Conservation (phyloP, 2,113 vertebrate species). For the Onychostruthus taczanowskii region DNA sequence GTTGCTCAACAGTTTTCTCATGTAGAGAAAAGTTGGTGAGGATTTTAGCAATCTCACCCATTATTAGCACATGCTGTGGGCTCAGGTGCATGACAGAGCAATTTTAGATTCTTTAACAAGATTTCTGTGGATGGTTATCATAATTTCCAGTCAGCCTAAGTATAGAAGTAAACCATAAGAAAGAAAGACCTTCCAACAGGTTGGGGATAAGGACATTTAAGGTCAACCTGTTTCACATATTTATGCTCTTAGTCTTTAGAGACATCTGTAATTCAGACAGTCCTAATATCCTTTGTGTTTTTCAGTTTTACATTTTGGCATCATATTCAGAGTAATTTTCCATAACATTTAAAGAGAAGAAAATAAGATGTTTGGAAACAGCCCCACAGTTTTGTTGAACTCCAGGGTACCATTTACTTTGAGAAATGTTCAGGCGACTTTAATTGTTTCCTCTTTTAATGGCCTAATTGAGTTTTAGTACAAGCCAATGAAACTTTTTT, state of each 20-base stretch:
- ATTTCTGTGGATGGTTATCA: background rate
- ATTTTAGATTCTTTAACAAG: background rate
- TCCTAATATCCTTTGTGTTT: slow-evolving; percentile 68
- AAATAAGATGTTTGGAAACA: slow-evolving; percentile 55
- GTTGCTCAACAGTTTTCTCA: background rate
- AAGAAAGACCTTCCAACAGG: background rate
- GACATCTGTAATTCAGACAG: slow-evolving; percentile 73
- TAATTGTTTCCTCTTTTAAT: slow-evolving; percentile 59
- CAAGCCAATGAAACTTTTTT: slow-evolving; percentile 6
- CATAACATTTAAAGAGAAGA: slow-evolving; percentile 55
- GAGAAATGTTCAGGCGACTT: slow-evolving; percentile 42
- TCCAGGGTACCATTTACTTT: slow-evolving; percentile 29
- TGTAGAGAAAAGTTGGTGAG: background rate
- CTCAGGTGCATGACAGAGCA: background rate
- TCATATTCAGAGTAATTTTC: slow-evolving; percentile 55
- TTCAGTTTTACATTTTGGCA: slow-evolving; percentile 72
- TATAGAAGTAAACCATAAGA: background rate
- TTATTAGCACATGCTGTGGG: background rate
- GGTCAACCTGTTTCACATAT: slow-evolving; percentile 63
- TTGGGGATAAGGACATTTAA: slow-evolving; percentile 44
- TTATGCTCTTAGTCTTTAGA: slow-evolving; percentile 66
- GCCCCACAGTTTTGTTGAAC: slow-evolving; percentile 7
- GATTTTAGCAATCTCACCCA: background rate
- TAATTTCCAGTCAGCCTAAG: background rate
- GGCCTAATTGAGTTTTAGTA: slow-evolving; percentile 40